Base-by-base conservation (phyloP, 2,113 vertebrate genomes). In the Fulmarus glacialis region DNA sequence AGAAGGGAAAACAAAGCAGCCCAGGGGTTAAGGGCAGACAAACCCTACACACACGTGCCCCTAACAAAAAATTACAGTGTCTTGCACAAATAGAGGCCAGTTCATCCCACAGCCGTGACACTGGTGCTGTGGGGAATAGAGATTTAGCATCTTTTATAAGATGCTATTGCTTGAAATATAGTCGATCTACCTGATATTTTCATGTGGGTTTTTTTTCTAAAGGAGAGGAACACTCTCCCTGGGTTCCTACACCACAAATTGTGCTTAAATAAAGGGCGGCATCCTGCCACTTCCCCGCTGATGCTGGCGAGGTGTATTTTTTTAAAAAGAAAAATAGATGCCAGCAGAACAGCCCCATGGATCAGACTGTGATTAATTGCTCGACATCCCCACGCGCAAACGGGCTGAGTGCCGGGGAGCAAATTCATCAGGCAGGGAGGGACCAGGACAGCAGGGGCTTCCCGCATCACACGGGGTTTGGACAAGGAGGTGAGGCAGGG, bases 371-470 rank as follows among this genome's bases (percentile, higher is more conserved):
- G 43, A 64, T 75, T 26, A 40, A 83, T 4, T 29, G 52, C 30
- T 52, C 4, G 0, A 9, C 34, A 26, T 1, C 42, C 48, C 53
- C 23, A 7, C 0, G 0, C 9, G n/a, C 55, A 45, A 72, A 75
- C 1, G 1, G 40, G 43, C 71, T 4, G 34, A 68, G 58, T 8
- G n/a, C 36, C 2, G 12, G 77, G 32, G 30, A 68, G 21, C 47
- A n/a, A 42, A 7, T 56, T 66, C 42, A 27, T 48, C 43, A 27
- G 34, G 43, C 22, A 19, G 20, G 34, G n/a, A 58, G 23, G 59
- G 59, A 56, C 1, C 1, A 40, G n/a, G 74, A 40, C 23, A 34
- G 50, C 59, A 47, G 74, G 15, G 20, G 4, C 4, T 53, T 48
- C 84, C 48, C 23, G 2, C 11, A 17, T 12, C 74, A 26, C 58